Evolutionary conservation across 1,140 invertebrate genomes (phyloP), one percentile per base, ranked within the genome.

Genomic region (Campoletis sonorensis): DNA sequence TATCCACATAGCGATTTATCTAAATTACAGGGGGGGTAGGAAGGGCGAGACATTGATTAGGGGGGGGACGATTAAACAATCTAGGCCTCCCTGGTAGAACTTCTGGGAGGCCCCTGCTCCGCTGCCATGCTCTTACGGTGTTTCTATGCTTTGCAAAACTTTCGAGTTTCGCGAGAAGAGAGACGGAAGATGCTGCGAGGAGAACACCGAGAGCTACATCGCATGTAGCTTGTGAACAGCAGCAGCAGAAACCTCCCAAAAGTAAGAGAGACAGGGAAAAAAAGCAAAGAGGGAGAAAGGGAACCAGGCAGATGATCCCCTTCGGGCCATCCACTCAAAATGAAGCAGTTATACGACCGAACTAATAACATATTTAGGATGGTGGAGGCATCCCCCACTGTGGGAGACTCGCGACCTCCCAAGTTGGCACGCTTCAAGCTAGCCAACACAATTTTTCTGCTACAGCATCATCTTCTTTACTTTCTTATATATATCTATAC

Each of bases 341-440:
- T 84, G 79, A 85, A 85, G 84, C 84, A 85, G 84, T 85, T 85
- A 85, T 85, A 85, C 84, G 84, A 84, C 82, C 84, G 76, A 84
- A 82, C 84, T 85, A 85, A 85, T 85, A 85, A 85, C 84, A 85
- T 82, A 85, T 85, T 85, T 85, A 84, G 80, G 83, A 81, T 76
- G 75, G 75, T 75, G 77, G 77, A 75, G 51, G 75, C 72, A 79
- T 81, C 73, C 79, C 80, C 68, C 78, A 70, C 64, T 71, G 76
- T 37, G 61, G 68, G 23, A 71, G 78, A 72, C 67, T 73, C 81
- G 81, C 83, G 83, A 84, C 83, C 83, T 82, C 83, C 83, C 83
- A 84, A 84, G 83, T 80, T 82, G 83, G 83, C 83, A 84, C 83
- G 79, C 83, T 82, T 79, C 78, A 51, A 79, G 78, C 81, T 79